A percentile compares a stretch with the other conserved stretches of the same genome.
Conservation (phyloP, 30 jellyfish, hydroid and myxozoan genomes). For the Aurelia sp. region DNA sequence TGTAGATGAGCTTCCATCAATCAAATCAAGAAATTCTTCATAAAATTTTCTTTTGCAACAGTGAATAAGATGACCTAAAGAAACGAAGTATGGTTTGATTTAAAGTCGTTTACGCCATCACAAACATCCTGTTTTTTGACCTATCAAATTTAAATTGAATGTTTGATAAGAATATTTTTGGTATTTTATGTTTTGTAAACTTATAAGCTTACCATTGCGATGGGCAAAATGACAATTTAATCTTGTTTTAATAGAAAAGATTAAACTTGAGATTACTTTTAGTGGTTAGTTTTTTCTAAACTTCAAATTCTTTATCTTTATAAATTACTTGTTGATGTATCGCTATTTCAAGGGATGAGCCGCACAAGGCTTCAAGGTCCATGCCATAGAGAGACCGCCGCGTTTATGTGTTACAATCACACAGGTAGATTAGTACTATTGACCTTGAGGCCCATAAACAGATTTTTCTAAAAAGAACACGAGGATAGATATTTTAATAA, state of each 20-base stretch:
- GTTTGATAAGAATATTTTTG: conserved; percentile 14
- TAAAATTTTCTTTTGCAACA: no score
- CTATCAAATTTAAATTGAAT: neutral
- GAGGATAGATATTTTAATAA: no score
- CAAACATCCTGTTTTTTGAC: neutral
- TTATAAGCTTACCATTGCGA: neutral
- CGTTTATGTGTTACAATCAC: conserved; percentile 2
- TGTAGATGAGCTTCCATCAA: no score
- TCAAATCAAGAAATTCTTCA: no score
- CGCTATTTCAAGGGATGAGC: conserved; percentile 5
- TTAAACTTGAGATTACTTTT: conserved; percentile 3
- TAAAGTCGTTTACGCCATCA: neutral
- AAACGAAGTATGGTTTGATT: no score
- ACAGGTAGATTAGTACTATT: neutral
- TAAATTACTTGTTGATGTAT: neutral
- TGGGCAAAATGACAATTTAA: conserved; percentile 23
- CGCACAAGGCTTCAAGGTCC: neutral
- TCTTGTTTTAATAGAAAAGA: neutral
- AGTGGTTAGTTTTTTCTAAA: neutral
- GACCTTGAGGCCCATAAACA: neutral
- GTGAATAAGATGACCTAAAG: no score
- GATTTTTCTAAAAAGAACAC: no score
- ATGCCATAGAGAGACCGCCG: neutral
- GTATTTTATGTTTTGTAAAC: conserved; percentile 23
- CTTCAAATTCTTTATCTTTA: neutral